phyloP scores from a whole-genome alignment of 1,140 invertebrate genomes.

The Anthonomus grandis region DNA sequence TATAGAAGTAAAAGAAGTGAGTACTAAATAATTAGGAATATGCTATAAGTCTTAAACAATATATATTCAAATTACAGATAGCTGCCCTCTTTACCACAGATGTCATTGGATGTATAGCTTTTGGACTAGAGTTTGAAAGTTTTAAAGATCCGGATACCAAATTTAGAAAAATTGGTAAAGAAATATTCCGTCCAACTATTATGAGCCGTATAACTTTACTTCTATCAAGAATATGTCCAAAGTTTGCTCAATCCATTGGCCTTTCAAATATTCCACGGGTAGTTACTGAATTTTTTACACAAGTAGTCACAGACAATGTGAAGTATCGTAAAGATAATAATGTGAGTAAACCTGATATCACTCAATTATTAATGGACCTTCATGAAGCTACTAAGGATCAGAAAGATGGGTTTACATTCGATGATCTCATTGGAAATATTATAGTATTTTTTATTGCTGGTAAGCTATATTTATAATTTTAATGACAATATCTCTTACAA shows the following conservation, averaged over 20 bases:
- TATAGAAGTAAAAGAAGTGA: slow-evolving; percentile 51
- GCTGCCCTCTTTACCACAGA: slow-evolving; percentile 61
- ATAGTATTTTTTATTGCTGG: slow-evolving; percentile 22
- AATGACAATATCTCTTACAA: neutral
- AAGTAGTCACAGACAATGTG: slow-evolving; percentile 48
- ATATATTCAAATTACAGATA: slow-evolving; percentile 32
- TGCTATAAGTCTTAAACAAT: neutral
- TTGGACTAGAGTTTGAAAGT: slow-evolving; percentile 60
- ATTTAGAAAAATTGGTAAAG: slow-evolving; percentile 45
- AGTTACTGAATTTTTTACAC: slow-evolving; percentile 50
- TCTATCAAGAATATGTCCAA: neutral
- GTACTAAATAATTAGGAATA: neutral
- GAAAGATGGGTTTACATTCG: slow-evolving; percentile 13
- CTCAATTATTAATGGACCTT: slow-evolving; percentile 54
- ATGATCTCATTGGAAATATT: slow-evolving; percentile 21
- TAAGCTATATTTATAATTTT: neutral
- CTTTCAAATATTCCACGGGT: slow-evolving; percentile 13
- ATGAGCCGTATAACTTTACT: neutral
- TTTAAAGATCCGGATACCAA: slow-evolving; percentile 54
- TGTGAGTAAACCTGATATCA: slow-evolving; percentile 52
- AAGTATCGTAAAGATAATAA: slow-evolving; percentile 50
- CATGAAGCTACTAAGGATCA: slow-evolving; percentile 5
- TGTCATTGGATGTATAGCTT: slow-evolving; percentile 60
- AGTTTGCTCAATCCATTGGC: slow-evolving; percentile 2
- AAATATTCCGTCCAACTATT: neutral